These are phyloP conservation scores for Papilio gigon DNA, from an alignment of 2,888 invertebrate genomes.

Conservation along the genomic window DNA sequence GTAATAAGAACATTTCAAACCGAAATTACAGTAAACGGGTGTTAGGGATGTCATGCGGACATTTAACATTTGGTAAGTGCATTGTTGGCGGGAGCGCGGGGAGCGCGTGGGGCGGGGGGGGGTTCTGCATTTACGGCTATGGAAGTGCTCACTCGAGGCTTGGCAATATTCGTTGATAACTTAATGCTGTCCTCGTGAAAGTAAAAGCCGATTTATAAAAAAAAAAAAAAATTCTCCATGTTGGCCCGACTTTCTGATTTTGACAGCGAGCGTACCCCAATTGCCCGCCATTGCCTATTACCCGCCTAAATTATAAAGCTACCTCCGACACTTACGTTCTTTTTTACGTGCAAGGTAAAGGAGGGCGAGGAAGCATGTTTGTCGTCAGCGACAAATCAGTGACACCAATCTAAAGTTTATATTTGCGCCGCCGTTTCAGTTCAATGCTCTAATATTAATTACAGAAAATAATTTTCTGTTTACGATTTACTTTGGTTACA, in stretches of 20 bases:
- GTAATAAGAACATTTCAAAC: constrained; percentile 1
- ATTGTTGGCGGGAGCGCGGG: not conserved
- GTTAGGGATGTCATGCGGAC: not conserved
- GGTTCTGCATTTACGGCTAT: not conserved
- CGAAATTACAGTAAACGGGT: not conserved
- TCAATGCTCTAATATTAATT: too few species aligned
- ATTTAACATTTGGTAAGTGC: constrained; percentile 10
- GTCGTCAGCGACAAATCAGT: too few species aligned
- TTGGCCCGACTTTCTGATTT: constrained; percentile 16
- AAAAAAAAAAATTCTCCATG: constrained; percentile 8
- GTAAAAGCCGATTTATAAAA: constrained; percentile 17
- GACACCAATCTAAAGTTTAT: too few species aligned
- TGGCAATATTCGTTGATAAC: constrained; percentile 14
- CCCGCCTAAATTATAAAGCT: not conserved
- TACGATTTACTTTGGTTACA: too few species aligned
- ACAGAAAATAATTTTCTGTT: too few species aligned
- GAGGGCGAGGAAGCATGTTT: too few species aligned
- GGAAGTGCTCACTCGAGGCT: constrained; percentile 10
- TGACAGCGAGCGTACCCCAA: not conserved
- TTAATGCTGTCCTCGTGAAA: constrained; percentile 17
- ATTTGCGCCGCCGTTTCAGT: too few species aligned
- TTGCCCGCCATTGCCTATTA: not conserved
- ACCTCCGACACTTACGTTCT: constrained; percentile 7
- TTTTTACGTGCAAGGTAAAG: too few species aligned
- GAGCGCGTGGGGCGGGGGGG: not conserved